Evolutionary conservation across 2,113 vertebrate genomes (phyloP), one percentile per base, ranked within the genome.

Genomic region (Sorex araneus): DNA sequence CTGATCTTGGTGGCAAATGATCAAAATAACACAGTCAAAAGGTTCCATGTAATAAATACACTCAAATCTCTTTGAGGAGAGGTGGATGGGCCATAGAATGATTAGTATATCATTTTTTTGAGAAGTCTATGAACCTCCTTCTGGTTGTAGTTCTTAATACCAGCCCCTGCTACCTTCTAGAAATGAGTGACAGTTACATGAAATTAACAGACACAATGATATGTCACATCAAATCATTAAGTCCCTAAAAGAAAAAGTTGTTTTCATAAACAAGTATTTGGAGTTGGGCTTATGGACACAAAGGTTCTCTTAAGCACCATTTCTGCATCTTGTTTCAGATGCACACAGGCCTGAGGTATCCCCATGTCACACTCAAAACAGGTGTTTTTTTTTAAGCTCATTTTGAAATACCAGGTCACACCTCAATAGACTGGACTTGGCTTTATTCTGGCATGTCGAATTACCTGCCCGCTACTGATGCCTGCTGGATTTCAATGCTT

Each of bases 121-220:
- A 47, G 28, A 81, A 92, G 77, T 45, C 43, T 30, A 40, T 34
- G 32, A 11, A 47, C 21, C 28, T 87, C 34, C 64, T 83, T 57
- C 54, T 84, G 70, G 60, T 27, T 85, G 23, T 8, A 36, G 84
- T 66, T 32, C 19, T 23, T 2, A 27, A 1, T 43, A 15, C 18
- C 8, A 15, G 7, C 3, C 16, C 12, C 45, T 3, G 2, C 6
- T 34, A 60, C 28, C 32, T 67, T 70, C 88, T 64, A 54, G 78
- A 83, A 92, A 90, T 32, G 36, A 92, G 21, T 54, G 13, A 23
- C 67, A 92, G 74, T 63, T 76, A 76, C 43, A 66, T 18, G 4
- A 43, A 28, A 15, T 19, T 47, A 89, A 88, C 50, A 95, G 45
- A 57, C 80, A 69, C 9, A 92, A 60, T 36, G 18, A 40, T 2